Percentiles rank a stretch among this genome's conserved stretches.
phyloP scores from a whole-genome alignment of 2,113 vertebrate genomes.

The Galemys pyrenaicus region DNA sequence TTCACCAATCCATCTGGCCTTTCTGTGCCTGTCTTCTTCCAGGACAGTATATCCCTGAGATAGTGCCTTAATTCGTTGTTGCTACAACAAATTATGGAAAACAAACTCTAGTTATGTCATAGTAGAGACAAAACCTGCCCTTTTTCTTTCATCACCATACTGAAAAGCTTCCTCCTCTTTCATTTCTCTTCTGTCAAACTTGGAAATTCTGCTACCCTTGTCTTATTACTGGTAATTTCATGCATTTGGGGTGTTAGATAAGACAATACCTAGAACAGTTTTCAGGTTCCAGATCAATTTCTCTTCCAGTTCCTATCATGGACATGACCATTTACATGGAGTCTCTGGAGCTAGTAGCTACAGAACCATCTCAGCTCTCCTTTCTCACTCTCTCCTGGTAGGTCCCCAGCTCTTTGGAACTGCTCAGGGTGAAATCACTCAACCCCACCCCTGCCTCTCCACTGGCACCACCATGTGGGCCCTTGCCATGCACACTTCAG shows the following conservation, averaged over 20 bases:
- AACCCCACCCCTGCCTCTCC: no score
- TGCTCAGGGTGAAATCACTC: background rate
- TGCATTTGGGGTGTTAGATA: background rate
- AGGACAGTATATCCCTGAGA: background rate
- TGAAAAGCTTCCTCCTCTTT: background rate
- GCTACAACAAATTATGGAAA: background rate
- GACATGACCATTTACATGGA: background rate
- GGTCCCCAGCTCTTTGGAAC: background rate
- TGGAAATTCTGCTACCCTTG: background rate
- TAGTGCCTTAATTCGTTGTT: no score
- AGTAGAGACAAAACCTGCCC: background rate
- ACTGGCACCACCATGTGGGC: background rate
- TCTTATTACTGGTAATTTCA: background rate
- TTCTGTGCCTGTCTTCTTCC: background rate
- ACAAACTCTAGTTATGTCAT: background rate
- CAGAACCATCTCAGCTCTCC: background rate
- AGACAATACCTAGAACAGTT: background rate
- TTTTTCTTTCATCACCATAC: background rate
- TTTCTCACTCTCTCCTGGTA: background rate
- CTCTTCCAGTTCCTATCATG: background rate
- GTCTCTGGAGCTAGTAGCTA: background rate
- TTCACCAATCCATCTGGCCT: background rate
- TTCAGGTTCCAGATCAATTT: background rate
- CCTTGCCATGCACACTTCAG: fast-evolving
- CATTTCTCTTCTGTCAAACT: background rate